Evolutionary conservation across 2,797 vertebrate species (phyloP), one percentile per base, ranked within the genome.

Genomic region (Microhierax caerulescens): DNA sequence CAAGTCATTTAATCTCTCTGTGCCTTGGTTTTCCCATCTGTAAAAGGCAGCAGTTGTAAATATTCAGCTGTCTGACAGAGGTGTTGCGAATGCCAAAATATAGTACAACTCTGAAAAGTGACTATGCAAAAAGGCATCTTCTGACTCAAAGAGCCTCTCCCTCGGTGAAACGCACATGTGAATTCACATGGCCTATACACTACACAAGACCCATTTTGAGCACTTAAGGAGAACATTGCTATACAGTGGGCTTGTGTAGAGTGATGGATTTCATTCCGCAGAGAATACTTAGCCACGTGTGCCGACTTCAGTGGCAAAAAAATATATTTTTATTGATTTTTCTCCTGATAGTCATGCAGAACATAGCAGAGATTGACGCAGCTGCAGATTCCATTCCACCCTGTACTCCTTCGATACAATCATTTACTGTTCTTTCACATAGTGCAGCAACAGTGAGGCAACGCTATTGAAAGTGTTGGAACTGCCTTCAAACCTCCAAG

Each of bases 71-170:
- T 63, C 81, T 88, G 75, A 94, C 54, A 86, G 77, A 88, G 56
- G 59, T 85, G 70, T 50, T 47, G 37, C 6, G 18, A 85, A 67
- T 54, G 73, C 69, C 91, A 95, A 92, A 93, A 91, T 81, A 84
- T 2, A 96, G 47, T 70, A 87, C 45, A 87, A 32, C 34, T 57
- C 74, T 77, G 77, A 87, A 60, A 92, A 92, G 45, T 68, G 94
- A 95, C 80, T 95, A 68, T 47, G 90, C 85, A 95, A 95, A 95
- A 97, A 95, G 90, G 88, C 80, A 95, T 94, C 83, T 79, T 92
- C 56, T 82, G 86, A 85, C 75, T 89, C 80, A 82, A 72, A 5
- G 32, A 80, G 48, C 74, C 56, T 74, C 60, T 94, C 83, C 85
- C 85, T 79, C 28, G 32, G 51, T 37, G 74, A 90, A 84, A 95